These are phyloP conservation scores for Pelusios castaneus DNA, from an alignment of 2,113 vertebrate genomes.

Conservation along the genomic window DNA sequence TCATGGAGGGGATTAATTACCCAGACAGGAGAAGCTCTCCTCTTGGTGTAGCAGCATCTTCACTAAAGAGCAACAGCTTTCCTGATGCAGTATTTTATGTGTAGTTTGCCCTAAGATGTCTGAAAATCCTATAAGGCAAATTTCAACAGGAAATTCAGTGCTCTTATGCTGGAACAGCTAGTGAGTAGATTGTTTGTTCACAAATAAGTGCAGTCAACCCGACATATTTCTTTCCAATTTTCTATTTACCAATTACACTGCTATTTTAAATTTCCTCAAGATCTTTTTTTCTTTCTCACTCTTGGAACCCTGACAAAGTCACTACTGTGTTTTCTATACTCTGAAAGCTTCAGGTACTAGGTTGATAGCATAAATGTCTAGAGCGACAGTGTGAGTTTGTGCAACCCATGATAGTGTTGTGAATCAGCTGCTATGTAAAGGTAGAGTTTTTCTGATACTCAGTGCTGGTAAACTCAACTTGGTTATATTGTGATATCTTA, in stretches of 20 bases:
- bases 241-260: background rate
- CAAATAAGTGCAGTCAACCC: background rate
- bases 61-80: background rate
- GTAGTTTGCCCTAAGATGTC: background rate
- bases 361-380: background rate
- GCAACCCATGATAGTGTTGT: background rate
- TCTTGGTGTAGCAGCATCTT: background rate
- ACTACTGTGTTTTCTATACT: background rate
- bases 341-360: background rate
- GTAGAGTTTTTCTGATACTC: background rate
- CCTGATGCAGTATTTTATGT: too few species aligned
- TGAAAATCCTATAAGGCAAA: background rate
- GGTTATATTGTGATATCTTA: background rate
- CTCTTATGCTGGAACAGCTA: background rate
- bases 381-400: background rate
- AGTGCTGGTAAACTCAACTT: background rate
- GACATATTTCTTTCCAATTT: background rate
- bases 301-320: background rate
- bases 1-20: background rate
- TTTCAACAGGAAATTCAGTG: background rate
- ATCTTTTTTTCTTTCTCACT: background rate
- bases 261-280: background rate
- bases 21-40: background rate
- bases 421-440: background rate
- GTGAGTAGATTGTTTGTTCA: fast-evolving